Conservation (phyloP, 2,888 invertebrate genomes). For the Endotricha flammealis region DNA sequence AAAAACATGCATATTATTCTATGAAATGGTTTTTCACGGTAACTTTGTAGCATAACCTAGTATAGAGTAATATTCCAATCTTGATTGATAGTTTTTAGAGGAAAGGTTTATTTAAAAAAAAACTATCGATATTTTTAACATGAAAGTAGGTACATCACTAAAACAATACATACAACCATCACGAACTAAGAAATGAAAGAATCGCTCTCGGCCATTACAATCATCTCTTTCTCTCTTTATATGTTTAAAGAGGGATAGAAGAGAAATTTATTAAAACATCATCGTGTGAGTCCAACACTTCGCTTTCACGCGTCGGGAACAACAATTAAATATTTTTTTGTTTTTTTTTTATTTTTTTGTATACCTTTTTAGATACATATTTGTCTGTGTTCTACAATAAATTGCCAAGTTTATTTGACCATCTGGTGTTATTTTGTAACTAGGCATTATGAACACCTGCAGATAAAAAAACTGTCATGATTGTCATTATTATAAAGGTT, state of each 20-base stretch:
- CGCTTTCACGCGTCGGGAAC: background rate
- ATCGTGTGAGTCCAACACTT: constrained; percentile 25
- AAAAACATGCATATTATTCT: too few relatives aligned
- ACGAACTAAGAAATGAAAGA: constrained; percentile 46
- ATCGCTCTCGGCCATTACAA: constrained; percentile 31
- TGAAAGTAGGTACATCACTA: constrained; percentile 9
- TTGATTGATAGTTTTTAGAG: too few relatives aligned
- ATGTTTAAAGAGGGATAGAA: constrained; percentile 31
- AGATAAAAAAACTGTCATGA: too few relatives aligned
- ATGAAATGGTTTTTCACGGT: too few relatives aligned
- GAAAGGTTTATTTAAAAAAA: too few relatives aligned
- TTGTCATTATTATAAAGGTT: too few relatives aligned
- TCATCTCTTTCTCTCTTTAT: constrained; percentile 14
- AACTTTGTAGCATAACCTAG: too few relatives aligned
- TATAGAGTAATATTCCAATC: too few relatives aligned
- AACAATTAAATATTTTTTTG: background rate
- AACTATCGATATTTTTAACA: constrained; percentile 9
- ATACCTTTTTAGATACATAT: background rate
- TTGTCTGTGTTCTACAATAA: background rate
- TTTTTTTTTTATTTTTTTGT: background rate
- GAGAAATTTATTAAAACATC: constrained; percentile 59
- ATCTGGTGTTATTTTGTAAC: background rate
- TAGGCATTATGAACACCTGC: too few relatives aligned
- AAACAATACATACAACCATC: constrained; percentile 32
- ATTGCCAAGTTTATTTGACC: background rate